Base-by-base conservation (phyloP, 2,888 invertebrate genomes). In the Apocheima hispidaria region DNA sequence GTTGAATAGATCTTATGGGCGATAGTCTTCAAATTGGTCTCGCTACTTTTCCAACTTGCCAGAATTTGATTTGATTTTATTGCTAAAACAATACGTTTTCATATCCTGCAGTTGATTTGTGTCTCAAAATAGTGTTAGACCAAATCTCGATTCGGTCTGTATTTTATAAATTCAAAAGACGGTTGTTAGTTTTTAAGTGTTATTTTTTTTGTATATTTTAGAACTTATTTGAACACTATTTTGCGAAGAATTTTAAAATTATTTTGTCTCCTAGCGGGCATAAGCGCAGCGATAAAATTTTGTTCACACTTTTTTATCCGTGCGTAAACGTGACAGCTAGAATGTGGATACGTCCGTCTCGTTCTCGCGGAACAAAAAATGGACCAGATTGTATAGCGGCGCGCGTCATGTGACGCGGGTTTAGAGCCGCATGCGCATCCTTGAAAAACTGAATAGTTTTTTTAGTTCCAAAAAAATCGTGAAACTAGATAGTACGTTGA, bases 181-280 rank as follows among this genome's bases (percentile, higher is more conserved):
- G 60, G 46, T 50, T 60, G 33, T 52, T 56, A 61, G 51, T 20
- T 40, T 54, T 50, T 61, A 61, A 61, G 60, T 61, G 55, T 56
- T 61, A 51, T 46, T 46, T 56, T 40, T 54, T 49, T 60, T 60
- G 40, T 56, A 56, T 49, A 49, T 56, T 56, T 56, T 56, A 49
- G 48, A 12, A 28, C 0, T 14, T 53, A 16, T 23, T 18, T 12
- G 30, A 46, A 12, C 12, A 30, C 2, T 46, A 14, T 30, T 46
- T 18, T 18, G 16, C 4, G n/a, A 30, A 12, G 12, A 12, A 18
- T 1, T 14, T 46, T 12, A 5, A 30, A 46, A 10, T 10, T 12
- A 26, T 4, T 14, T 9, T 14, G 41, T 26, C n/a, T n/a, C n/a
- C n/a, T n/a, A n/a, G n/a, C n/a, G n/a, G n/a, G n/a, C n/a, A n/a